phyloP scores from a whole-genome alignment of 2,113 vertebrate genomes.

The Chaenogobius annularis region DNA sequence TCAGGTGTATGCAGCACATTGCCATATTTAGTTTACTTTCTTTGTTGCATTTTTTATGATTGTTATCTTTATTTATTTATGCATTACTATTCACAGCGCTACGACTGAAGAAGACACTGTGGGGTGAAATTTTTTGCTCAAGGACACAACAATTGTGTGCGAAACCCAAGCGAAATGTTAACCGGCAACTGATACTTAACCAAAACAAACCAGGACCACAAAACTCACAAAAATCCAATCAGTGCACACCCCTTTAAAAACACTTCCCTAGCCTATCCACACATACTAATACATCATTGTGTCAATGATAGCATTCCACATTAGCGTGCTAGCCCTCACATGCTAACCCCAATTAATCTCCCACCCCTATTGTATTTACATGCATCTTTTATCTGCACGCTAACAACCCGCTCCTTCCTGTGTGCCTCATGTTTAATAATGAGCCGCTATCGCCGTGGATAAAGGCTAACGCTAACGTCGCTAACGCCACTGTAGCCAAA shows the following conservation, averaged over 20 bases:
- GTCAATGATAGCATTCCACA: conserved; percentile 18
- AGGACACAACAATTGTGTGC: neutral
- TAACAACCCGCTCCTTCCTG: neutral
- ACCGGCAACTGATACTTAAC: too few relatives aligned
- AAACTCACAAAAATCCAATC: too few relatives aligned
- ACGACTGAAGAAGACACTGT: too few relatives aligned
- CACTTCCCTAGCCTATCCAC: neutral
- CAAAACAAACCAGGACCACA: neutral
- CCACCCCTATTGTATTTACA: neutral
- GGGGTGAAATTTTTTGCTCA: too few relatives aligned
- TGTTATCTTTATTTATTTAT: too few relatives aligned
- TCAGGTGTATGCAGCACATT: too few relatives aligned
- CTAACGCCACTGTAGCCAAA: conserved; percentile 27
- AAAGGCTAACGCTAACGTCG: conserved; percentile 33
- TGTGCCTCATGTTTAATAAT: neutral
- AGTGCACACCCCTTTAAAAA: neutral
- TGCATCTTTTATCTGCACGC: neutral
- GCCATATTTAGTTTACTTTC: too few relatives aligned
- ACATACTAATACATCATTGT: neutral
- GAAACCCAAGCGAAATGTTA: neutral
- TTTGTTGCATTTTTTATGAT: too few relatives aligned
- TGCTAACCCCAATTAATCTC: conserved; percentile 4
- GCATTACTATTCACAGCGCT: too few relatives aligned
- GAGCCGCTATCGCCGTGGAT: conserved; percentile 7
- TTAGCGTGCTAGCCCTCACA: conserved; percentile 6